Evolutionary conservation across 1,140 invertebrate genomes (phyloP).

Genomic region (Euglossa dilemma): DNA sequence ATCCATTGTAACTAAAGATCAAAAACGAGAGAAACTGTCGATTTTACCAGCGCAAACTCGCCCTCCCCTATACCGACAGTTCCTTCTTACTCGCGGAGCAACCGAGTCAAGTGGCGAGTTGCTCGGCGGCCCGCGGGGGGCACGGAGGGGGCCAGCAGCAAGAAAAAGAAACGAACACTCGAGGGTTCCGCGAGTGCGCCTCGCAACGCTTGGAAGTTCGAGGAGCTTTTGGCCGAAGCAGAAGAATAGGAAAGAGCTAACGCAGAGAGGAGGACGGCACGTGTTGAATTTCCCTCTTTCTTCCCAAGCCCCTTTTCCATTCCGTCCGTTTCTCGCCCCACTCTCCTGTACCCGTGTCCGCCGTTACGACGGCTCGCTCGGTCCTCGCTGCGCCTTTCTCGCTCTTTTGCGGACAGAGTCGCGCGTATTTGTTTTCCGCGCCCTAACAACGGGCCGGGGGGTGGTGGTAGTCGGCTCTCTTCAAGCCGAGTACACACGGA

Average conservation of each 20-base stretch:
- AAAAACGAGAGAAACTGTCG: slow-evolving; percentile 64
- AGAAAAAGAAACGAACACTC: slow-evolving; percentile 48
- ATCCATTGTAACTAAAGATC: slow-evolving; percentile 65
- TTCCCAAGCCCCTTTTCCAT: slow-evolving; percentile 6
- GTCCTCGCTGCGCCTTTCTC: slow-evolving; percentile 15
- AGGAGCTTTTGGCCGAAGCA: slow-evolving; percentile 46
- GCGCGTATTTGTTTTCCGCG: slow-evolving; percentile 70
- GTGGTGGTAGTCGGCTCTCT: slow-evolving; percentile 62
- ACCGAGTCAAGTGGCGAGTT: slow-evolving; percentile 27
- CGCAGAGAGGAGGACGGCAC: slow-evolving; percentile 14
- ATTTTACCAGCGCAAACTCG: slow-evolving; percentile 41
- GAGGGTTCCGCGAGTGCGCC: slow-evolving; percentile 23
- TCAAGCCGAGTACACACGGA: slow-evolving; percentile 67
- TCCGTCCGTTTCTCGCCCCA: not conserved
- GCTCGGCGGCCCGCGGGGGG: too few species aligned
- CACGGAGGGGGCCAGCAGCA: not conserved
- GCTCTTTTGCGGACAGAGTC: slow-evolving; percentile 38
- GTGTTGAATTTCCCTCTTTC: slow-evolving; percentile 43
- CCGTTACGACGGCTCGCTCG: not conserved
- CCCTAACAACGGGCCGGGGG: slow-evolving; percentile 63
- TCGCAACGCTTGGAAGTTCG: slow-evolving; percentile 45
- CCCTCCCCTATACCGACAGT: not conserved
- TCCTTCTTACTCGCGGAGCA: not conserved
- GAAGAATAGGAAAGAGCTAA: slow-evolving; percentile 50
- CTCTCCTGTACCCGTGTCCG: not conserved